Percentiles rank a stretch among this genome's conserved stretches.
These are phyloP conservation scores for Phyllopteryx taeniolatus DNA, from an alignment of 2,113 vertebrate species.

Conservation along the genomic window DNA sequence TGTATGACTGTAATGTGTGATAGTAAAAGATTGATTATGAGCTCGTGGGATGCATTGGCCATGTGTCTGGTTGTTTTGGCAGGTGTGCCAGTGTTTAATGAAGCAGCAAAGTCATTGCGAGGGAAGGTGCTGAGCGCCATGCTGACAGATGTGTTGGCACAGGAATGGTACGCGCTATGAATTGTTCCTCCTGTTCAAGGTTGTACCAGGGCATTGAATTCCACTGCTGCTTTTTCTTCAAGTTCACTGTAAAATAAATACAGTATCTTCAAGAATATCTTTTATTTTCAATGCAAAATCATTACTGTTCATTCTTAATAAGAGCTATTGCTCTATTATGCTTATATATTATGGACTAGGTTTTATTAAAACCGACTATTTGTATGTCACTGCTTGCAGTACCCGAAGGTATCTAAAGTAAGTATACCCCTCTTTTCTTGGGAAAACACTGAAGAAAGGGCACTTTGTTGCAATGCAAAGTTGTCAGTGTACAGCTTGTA, in stretches of 20 bases:
- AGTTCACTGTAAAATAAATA: neutral
- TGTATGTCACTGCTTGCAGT: too few relatives aligned
- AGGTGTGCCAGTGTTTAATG: conserved; percentile 75
- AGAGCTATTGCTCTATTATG: neutral
- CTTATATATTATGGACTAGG: too few relatives aligned
- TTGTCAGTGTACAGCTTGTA: too few relatives aligned
- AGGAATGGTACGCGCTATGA: conserved; percentile 60
- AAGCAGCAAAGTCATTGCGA: conserved; percentile 75
- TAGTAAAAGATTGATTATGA: neutral
- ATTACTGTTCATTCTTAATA: neutral
- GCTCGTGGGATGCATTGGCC: too few relatives aligned
- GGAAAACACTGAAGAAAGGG: too few relatives aligned
- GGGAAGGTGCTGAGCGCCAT: conserved; percentile 77
- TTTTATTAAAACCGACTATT: too few relatives aligned
- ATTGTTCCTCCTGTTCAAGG: conserved; percentile 10
- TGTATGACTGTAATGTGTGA: neutral
- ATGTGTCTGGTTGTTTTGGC: conserved; percentile 15
- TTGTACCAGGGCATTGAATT: neutral
- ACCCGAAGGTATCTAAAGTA: too few relatives aligned
- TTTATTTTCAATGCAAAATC: too few relatives aligned
- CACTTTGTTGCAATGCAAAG: neutral
- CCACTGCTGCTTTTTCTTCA: neutral
- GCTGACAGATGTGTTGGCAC: conserved; percentile 74
- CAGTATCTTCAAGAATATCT: neutral
- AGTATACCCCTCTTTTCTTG: neutral